phyloP scores from a whole-genome alignment of 2,888 invertebrate species.

The Diloba caeruleocephala region DNA sequence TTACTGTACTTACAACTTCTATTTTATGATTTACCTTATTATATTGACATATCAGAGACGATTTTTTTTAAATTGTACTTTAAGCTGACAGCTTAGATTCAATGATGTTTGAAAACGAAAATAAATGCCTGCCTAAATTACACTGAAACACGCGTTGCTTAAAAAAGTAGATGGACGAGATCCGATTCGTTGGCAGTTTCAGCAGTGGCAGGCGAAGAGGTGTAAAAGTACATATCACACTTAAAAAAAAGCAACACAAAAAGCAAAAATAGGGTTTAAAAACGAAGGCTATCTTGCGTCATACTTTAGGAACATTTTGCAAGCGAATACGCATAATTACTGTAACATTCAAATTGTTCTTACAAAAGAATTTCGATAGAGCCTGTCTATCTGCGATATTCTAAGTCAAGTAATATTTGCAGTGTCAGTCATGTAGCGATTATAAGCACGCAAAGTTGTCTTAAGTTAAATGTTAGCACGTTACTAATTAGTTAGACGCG shows the following conservation, averaged over 20 bases:
- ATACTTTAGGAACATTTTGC: slow-evolving; percentile 28
- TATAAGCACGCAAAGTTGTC: slow-evolving; percentile 27
- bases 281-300: slow-evolving; percentile 23
- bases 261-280: slow-evolving; percentile 12
- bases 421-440: slow-evolving; percentile 27
- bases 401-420: slow-evolving; percentile 19
- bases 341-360: slow-evolving; percentile 18
- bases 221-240: not conserved
- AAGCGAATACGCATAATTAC: slow-evolving; percentile 26
- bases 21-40: too few relatives aligned
- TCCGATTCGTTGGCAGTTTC: too few relatives aligned
- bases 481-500: slow-evolving; percentile 40
- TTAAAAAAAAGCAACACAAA: slow-evolving; percentile 1
- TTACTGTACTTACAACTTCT: too few relatives aligned
- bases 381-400: slow-evolving; percentile 24
- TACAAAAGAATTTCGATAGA: slow-evolving; percentile 40
- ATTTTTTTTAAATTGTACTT: too few relatives aligned
- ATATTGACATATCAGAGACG: too few relatives aligned
- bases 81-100: too few relatives aligned
- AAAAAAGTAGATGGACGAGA: too few relatives aligned
- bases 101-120: too few relatives aligned
- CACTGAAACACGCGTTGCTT: too few relatives aligned
- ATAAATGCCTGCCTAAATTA: too few relatives aligned
- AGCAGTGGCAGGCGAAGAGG: too few relatives aligned
- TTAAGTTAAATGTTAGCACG: slow-evolving; percentile 28